phyloP scores from a whole-genome alignment of 2,888 invertebrate species.

The Osedax frankpressi region DNA sequence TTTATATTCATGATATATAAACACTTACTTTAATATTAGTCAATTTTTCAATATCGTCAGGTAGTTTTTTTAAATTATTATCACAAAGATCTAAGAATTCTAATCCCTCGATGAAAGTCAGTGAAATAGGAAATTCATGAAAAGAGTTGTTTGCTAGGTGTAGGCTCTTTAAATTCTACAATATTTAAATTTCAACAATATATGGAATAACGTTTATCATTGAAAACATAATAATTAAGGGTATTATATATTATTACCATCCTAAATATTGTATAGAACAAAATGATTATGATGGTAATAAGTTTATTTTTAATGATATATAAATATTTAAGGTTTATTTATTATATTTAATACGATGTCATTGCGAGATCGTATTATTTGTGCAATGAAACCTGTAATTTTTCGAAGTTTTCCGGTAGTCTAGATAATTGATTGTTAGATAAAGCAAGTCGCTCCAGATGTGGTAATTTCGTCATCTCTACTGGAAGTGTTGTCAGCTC shows the following conservation, averaged over 20 bases:
- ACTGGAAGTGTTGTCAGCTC: constrained; percentile 35
- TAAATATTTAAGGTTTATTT: too few species aligned
- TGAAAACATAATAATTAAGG: too few species aligned
- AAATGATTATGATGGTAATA: too few species aligned
- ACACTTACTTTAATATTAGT: constrained; percentile 33
- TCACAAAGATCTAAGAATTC: constrained; percentile 46
- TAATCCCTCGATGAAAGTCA: constrained; percentile 36
- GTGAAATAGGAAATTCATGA: constrained; percentile 34
- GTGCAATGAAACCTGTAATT: constrained; percentile 33
- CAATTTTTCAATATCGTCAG: constrained; percentile 37
- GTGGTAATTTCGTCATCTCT: constrained; percentile 35
- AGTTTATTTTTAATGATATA: too few species aligned
- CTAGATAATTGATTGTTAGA: constrained; percentile 39
- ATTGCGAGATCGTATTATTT: too few species aligned
- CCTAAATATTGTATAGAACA: too few species aligned
- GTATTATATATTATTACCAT: too few species aligned
- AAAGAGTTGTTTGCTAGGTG: constrained; percentile 46
- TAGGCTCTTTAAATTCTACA: constrained; percentile 1
- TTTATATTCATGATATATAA: too few species aligned
- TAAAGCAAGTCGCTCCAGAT: constrained; percentile 40
- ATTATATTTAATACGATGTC: too few species aligned
- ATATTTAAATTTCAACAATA: not conserved
- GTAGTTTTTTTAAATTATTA: constrained; percentile 37
- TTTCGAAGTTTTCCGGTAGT: constrained; percentile 35
- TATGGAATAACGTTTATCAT: too few species aligned